These are phyloP conservation scores for Rhagonycha fulva DNA, from an alignment of 2,888 invertebrate species.

Conservation along the genomic window DNA sequence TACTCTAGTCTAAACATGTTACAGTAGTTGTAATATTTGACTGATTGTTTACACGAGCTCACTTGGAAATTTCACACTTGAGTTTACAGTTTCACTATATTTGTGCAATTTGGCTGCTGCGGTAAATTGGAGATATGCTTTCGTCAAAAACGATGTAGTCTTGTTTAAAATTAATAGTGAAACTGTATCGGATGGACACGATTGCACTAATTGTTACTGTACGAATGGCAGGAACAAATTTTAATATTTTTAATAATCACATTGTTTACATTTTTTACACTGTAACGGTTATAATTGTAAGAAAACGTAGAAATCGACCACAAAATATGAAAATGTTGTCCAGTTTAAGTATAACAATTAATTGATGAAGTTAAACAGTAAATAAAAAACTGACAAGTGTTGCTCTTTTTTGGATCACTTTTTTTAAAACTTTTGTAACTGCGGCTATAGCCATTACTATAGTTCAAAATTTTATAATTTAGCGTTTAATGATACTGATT, in stretches of 20 bases:
- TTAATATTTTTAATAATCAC: constrained; percentile 21
- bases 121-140: constrained; percentile 27
- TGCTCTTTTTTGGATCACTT: not conserved
- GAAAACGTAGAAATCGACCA: constrained; percentile 32
- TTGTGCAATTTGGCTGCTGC: constrained; percentile 27
- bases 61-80: constrained; percentile 27
- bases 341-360: constrained; percentile 4
- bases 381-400: constrained; percentile 8
- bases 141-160: constrained; percentile 22
- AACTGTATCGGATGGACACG: constrained; percentile 37
- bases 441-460: not conserved
- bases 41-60: constrained; percentile 48
- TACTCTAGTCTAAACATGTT: constrained; percentile 56
- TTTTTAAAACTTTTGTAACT: not conserved
- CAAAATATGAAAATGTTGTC: constrained; percentile 35
- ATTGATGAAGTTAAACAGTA: not conserved
- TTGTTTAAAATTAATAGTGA: constrained; percentile 29
- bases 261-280: constrained; percentile 19
- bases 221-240: constrained; percentile 28
- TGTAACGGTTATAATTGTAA: constrained; percentile 20
- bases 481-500: constrained; percentile 10
- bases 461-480: not conserved
- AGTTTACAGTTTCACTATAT: constrained; percentile 39
- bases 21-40: constrained; percentile 53
- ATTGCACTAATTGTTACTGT: constrained; percentile 29